Evolutionary conservation across 2,797 vertebrate species (phyloP).

Genomic region (Scomberomorus guttatus): DNA sequence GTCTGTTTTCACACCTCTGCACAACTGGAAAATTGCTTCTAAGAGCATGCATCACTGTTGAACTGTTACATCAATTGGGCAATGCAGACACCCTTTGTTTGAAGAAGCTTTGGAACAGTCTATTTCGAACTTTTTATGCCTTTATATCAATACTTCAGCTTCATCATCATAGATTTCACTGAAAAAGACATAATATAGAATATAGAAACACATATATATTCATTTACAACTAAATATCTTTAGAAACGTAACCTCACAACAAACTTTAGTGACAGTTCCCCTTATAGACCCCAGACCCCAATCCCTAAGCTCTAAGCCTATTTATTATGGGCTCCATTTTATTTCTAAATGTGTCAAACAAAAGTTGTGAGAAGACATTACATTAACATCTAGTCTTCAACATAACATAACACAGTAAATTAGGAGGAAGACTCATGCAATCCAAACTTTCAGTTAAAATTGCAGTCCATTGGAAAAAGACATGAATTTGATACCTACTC

Average conservation of each 20-base stretch:
- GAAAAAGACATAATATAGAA: not conserved
- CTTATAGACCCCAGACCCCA: too few relatives aligned
- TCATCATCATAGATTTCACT: not conserved
- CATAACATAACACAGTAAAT: not conserved
- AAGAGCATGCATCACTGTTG: not conserved
- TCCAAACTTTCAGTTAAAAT: not conserved
- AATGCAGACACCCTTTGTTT: not conserved
- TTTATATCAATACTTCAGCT: not conserved
- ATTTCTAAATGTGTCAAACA: conserved; percentile 11
- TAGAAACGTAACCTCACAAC: not conserved
- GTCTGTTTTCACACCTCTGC: not conserved
- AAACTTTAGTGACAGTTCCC: not conserved
- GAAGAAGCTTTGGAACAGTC: not conserved
- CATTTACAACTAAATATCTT: not conserved
- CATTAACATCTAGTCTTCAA: not conserved
- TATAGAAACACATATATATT: not conserved
- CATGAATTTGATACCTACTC: conserved; percentile 14
- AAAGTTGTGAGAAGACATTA: conserved; percentile 10
- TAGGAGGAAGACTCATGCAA: not conserved
- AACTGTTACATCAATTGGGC: not conserved
- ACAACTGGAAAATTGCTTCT: not conserved
- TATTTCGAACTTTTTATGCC: not conserved
- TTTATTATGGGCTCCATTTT: not conserved
- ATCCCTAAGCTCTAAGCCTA: not conserved
- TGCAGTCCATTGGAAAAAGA: conserved; percentile 1